phyloP scores from a whole-genome alignment of 2,888 invertebrate species.

The Drosophila melanosoma region DNA sequence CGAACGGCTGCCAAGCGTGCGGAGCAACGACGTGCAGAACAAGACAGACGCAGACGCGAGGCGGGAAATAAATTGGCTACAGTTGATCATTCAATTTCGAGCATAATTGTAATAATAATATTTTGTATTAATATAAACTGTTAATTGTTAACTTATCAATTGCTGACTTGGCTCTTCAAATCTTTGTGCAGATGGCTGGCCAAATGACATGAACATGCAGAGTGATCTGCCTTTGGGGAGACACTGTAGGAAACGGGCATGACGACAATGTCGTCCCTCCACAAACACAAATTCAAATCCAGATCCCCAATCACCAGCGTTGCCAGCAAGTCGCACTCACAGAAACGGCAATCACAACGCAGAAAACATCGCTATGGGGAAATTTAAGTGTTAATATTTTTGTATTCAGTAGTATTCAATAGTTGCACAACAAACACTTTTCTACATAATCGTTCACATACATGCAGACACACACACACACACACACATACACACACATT shows the following conservation, averaged over 20 bases:
- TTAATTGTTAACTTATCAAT: background rate
- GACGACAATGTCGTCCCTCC: conserved; percentile 39
- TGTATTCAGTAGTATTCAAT: background rate
- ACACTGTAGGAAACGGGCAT: conserved; percentile 86
- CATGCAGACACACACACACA: conserved; percentile 3
- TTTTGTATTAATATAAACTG: background rate
- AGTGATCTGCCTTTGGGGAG: conserved; percentile 99
- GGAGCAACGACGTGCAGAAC: conserved; percentile 93
- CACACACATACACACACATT: conserved; percentile 4
- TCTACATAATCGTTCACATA: background rate
- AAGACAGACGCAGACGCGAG: conserved; percentile 95
- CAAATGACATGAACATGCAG: conserved; percentile 99
- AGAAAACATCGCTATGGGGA: conserved; percentile 17
- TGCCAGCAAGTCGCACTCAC: conserved; percentile 20
- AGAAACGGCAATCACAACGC: conserved; percentile 27
- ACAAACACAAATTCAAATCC: conserved; percentile 7
- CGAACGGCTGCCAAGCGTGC: conserved; percentile 91
- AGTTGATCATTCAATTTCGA: background rate
- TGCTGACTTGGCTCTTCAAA: background rate
- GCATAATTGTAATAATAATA: no score
- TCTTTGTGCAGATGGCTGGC: conserved; percentile 91
- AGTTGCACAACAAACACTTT: background rate
- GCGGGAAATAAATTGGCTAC: conserved; percentile 89
- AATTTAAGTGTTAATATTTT: conserved; percentile 22
- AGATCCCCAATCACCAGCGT: background rate